These are phyloP conservation scores for Podotricha telesiphe DNA, from an alignment of 2,888 invertebrate species.

Conservation along the genomic window DNA sequence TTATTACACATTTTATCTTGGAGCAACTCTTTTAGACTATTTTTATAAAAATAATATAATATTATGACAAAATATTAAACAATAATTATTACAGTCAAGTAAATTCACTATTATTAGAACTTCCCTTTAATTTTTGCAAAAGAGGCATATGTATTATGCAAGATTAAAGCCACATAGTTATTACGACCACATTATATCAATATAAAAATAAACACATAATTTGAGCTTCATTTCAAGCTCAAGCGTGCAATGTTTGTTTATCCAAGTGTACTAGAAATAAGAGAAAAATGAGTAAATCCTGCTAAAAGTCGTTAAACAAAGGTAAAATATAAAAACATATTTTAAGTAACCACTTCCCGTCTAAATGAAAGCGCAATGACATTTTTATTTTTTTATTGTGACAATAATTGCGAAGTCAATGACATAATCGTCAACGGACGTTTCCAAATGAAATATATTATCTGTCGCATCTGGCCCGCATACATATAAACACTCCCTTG, in stretches of 20 bases:
- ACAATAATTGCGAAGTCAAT: constrained; percentile 39
- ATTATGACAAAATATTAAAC: neutral
- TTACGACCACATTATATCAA: constrained; percentile 9
- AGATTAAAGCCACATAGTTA: constrained; percentile 3
- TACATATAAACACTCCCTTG: constrained; percentile 45
- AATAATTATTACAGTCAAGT: neutral
- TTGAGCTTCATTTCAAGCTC: constrained; percentile 7
- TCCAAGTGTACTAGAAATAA: constrained; percentile 18
- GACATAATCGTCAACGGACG: constrained; percentile 41
- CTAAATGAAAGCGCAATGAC: constrained; percentile 31
- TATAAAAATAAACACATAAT: constrained; percentile 21
- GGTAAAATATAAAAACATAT: constrained; percentile 20
- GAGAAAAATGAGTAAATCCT: constrained; percentile 17
- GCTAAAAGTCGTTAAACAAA: constrained; percentile 27
- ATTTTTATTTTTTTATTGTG: constrained; percentile 34
- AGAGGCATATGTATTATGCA: neutral
- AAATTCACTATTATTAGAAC: neutral
- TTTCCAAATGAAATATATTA: constrained; percentile 46
- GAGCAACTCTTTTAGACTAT: neutral
- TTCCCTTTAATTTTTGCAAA: neutral
- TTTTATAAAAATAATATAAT: neutral
- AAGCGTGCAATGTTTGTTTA: constrained; percentile 24
- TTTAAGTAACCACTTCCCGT: constrained; percentile 34
- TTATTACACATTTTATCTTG: neutral
- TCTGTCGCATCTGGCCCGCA: constrained; percentile 47